phyloP scores from a whole-genome alignment of 2,113 vertebrate genomes.

The Elgaria multicarinata region DNA sequence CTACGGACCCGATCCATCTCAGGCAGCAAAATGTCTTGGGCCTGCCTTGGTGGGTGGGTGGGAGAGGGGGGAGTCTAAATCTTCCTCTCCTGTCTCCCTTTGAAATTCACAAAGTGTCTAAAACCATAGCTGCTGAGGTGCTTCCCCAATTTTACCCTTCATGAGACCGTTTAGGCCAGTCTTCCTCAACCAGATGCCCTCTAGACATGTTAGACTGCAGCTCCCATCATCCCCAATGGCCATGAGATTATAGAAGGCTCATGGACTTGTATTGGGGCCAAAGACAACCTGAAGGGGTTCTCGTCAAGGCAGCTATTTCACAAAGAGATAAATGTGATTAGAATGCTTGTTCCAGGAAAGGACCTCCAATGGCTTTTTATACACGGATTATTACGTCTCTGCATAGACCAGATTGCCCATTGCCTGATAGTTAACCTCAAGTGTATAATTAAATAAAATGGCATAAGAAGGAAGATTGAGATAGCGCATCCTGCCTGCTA shows the following conservation, averaged over 20 bases:
- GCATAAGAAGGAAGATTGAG: conserved; percentile 70
- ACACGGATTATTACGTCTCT: conserved; percentile 67
- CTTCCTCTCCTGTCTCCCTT: background rate
- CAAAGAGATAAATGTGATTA: conserved; percentile 68
- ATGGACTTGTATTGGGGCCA: conserved; percentile 50
- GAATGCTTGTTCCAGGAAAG: conserved; percentile 50
- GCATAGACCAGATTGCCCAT: conserved; percentile 58
- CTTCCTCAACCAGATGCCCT: background rate
- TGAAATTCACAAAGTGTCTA: background rate
- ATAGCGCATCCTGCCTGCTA: conserved; percentile 74
- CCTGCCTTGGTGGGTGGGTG: background rate
- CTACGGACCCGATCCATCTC: too few species aligned
- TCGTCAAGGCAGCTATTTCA: conserved; percentile 55
- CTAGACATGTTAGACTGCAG: background rate
- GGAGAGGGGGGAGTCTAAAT: background rate
- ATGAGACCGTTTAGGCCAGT: background rate
- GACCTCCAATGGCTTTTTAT: conserved; percentile 57
- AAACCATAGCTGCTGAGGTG: background rate
- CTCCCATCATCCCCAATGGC: background rate
- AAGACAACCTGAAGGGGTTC: conserved; percentile 64
- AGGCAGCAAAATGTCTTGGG: background rate
- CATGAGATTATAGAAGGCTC: conserved; percentile 29
- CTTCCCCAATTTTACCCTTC: conserved; percentile 38
- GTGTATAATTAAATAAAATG: conserved; percentile 64
- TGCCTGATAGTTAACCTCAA: conserved; percentile 71